Base-by-base conservation (phyloP, 2,888 invertebrate genomes). In the Steinernema hermaphroditum region DNA sequence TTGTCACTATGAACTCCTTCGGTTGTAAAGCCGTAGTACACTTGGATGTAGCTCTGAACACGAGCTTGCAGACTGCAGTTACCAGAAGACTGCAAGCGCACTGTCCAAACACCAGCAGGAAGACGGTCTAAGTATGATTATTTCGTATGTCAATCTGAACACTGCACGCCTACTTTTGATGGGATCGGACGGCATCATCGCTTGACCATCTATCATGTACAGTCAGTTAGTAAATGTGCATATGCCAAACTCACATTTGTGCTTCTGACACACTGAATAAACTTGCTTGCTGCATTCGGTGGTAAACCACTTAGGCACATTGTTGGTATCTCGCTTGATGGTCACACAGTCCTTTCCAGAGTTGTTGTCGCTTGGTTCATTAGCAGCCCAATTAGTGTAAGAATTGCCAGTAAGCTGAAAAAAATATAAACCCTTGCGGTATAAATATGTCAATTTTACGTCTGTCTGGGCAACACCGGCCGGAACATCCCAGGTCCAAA, bases 1-100 rank as follows among this genome's bases (percentile, higher is more conserved):
- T 69, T 75, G 69, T 83, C 83, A 46, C 68, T 74, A 72, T 81
- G 79, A 34, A 79, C 76, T 29, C 62, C 62, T 68, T 81, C 77
- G 29, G 75, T 77, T 9, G 75, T 75, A 49, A 83, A 81, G 37
- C 82, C 83, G 71, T 76, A 81, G 77, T 77, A 80, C 22, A 83
- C 75, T 72, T 78, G 81, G 62, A 83, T 81, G 22, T 78, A 78
- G 19, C 81, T 81, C 74, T 83, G 83, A 1, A 80, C 76, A 19
- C 81, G 76, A 12, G 79, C 78, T 72, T 80, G 78, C 19, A 81
- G 76, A 19, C 71, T 74, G 57, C 83, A 83, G 24, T 72, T 62
- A 37, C 76, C 76, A 49, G 49, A 69, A 49, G 80, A 74, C 69
- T 78, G 70, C 43, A 83, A 73, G 6, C 72, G 71, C 22, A 81